Evolutionary conservation across 1,140 invertebrate genomes (phyloP).

Genomic region (Hyles euphorbiae): DNA sequence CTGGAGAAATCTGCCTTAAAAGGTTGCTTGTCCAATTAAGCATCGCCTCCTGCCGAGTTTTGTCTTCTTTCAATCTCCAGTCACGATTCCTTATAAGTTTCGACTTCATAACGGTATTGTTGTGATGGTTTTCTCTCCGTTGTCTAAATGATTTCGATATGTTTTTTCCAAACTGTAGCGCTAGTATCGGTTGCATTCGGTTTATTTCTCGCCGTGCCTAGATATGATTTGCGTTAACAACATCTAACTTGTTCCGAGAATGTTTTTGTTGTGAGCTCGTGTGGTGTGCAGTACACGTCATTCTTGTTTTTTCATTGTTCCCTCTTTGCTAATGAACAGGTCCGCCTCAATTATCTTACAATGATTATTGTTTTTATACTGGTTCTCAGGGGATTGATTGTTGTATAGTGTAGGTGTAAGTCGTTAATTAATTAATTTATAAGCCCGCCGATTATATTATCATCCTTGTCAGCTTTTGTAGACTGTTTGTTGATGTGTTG

Average conservation of each 20-base stretch:
- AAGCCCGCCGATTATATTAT: no score
- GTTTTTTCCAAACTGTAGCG: background rate
- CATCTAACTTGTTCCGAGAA: slow-evolving; percentile 17
- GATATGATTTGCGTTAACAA: slow-evolving; percentile 19
- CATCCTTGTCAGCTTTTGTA: no score
- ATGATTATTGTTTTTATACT: slow-evolving; percentile 25
- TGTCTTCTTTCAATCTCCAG: slow-evolving; percentile 26
- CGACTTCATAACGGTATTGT: slow-evolving; percentile 7
- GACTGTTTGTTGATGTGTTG: no score
- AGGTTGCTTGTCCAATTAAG: slow-evolving; percentile 38
- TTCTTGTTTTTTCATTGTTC: slow-evolving; percentile 17
- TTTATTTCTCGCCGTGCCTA: slow-evolving; percentile 10
- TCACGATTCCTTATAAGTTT: slow-evolving; percentile 27
- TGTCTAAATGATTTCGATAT: background rate
- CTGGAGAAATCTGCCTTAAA: slow-evolving; percentile 43
- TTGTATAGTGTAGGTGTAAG: slow-evolving; percentile 10
- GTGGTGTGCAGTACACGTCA: background rate
- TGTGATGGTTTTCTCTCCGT: background rate
- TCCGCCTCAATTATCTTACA: slow-evolving; percentile 25
- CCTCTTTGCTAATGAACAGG: slow-evolving; percentile 19
- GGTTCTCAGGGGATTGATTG: background rate
- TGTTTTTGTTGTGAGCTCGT: slow-evolving; percentile 22
- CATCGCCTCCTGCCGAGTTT: slow-evolving; percentile 31
- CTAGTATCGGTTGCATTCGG: background rate
- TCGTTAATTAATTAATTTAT: background rate